Evolutionary conservation across 2,888 invertebrate species (phyloP).

Genomic region (Ormyrus rosae): DNA sequence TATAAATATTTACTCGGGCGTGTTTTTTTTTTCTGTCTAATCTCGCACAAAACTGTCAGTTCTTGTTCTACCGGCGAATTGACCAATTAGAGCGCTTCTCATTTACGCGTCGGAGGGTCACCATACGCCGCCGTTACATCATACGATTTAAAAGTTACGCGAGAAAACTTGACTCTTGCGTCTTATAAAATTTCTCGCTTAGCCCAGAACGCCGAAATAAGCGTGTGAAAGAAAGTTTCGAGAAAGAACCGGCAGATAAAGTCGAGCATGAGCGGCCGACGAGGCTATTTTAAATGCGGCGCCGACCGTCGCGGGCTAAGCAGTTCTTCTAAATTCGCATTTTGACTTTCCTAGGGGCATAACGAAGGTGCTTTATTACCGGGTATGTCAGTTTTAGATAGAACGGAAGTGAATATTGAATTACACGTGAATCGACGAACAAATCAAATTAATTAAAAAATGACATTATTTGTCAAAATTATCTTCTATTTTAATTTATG

Average conservation of each 20-base stretch:
- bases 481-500: too few relatives aligned
- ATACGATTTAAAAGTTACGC: conserved; percentile 23
- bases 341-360: conserved; percentile 1
- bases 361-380: too few relatives aligned
- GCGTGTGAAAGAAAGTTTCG: conserved; percentile 43
- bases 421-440: too few relatives aligned
- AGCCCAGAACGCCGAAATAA: conserved; percentile 15
- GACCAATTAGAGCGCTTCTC: conserved; percentile 19
- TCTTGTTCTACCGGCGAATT: background rate
- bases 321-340: conserved; percentile 40
- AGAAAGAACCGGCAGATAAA: background rate
- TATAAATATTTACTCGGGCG: too few relatives aligned
- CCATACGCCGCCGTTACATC: conserved; percentile 30
- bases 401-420: too few relatives aligned
- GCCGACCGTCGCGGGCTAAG: conserved; percentile 29
- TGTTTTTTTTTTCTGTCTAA: too few relatives aligned
- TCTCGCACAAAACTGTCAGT: background rate
- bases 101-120: background rate
- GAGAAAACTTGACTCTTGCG: conserved; percentile 32
- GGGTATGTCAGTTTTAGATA: too few relatives aligned
- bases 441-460: too few relatives aligned
- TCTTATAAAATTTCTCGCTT: conserved; percentile 36
- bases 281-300: conserved; percentile 23
- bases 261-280: conserved; percentile 5
- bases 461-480: too few relatives aligned